A percentile compares a stretch with the other conserved stretches of the same genome.
Evolutionary conservation across 2,113 vertebrate genomes (phyloP).

Genomic region (Amia ocellicauda): DNA sequence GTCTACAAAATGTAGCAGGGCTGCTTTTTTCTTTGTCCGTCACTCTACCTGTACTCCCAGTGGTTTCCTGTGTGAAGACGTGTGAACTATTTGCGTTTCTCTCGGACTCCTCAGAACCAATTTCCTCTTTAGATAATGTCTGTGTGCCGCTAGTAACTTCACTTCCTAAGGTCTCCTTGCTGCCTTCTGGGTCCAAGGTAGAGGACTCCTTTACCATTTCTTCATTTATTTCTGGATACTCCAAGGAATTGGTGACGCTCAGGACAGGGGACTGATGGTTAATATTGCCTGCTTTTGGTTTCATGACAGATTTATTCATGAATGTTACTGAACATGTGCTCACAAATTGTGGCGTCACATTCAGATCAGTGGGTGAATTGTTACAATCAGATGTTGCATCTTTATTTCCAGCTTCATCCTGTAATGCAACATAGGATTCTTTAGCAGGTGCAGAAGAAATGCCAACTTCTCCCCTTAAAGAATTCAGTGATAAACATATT

Average conservation of each 20-base stretch:
- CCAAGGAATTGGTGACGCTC: too few relatives aligned
- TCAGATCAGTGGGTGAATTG: neutral
- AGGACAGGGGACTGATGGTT: neutral
- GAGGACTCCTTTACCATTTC: neutral
- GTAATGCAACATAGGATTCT: too few relatives aligned
- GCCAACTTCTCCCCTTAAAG: too few relatives aligned
- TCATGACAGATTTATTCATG: neutral
- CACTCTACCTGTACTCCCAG: neutral
- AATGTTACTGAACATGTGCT: neutral
- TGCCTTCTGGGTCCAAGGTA: neutral
- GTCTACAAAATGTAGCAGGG: neutral
- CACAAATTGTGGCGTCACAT: neutral
- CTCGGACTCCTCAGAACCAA: neutral
- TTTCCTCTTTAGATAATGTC: constrained; percentile 2
- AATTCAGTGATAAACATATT: too few relatives aligned
- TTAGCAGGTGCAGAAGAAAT: too few relatives aligned
- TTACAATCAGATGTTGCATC: neutral
- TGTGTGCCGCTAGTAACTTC: constrained; percentile 25
- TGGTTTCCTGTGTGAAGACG: neutral
- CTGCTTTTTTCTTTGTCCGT: neutral
- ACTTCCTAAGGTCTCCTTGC: constrained; percentile 20
- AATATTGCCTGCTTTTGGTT: neutral
- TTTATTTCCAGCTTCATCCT: neutral
- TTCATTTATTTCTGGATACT: neutral
- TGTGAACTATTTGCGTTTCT: neutral